Percentiles rank a stretch among this genome's conserved stretches.
phyloP scores from a whole-genome alignment of 2,113 vertebrate species.

The Aspidoscelis tigris region DNA sequence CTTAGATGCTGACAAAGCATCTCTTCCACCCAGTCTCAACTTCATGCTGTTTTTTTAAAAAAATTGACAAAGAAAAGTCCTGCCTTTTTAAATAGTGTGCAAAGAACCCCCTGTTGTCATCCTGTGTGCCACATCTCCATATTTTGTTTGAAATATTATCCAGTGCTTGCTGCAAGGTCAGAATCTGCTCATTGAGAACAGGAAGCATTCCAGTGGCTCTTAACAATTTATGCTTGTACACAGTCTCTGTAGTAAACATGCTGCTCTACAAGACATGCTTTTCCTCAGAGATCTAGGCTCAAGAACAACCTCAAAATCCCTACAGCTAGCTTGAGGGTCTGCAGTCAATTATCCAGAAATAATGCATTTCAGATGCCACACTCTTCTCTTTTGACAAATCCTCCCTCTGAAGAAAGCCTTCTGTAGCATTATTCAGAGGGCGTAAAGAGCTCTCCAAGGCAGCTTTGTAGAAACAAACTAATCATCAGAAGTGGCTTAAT shows the following conservation, averaged over 20 bases:
- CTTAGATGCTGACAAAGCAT: neutral
- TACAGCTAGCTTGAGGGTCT: neutral
- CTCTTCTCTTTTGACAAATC: neutral
- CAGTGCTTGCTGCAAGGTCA: neutral
- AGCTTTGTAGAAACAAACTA: neutral
- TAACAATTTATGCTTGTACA: neutral
- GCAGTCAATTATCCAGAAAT: neutral
- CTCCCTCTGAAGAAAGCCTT: neutral
- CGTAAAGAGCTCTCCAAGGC: neutral
- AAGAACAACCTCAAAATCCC: conserved; percentile 4
- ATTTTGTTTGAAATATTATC: neutral
- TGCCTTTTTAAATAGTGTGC: neutral
- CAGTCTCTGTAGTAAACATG: neutral
- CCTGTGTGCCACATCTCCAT: neutral
- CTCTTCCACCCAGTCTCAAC: neutral
- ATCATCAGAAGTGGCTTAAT: neutral
- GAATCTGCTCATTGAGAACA: neutral
- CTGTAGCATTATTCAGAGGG: conserved; percentile 5
- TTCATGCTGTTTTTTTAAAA: neutral
- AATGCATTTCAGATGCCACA: neutral
- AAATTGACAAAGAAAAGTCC: neutral
- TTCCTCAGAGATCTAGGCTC: neutral
- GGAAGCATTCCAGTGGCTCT: neutral
- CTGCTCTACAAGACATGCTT: conserved; percentile 1
- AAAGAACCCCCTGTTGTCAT: neutral